These are phyloP conservation scores for Drosophila ficusphila DNA, from an alignment of 1,140 invertebrate genomes.

Conservation along the genomic window DNA sequence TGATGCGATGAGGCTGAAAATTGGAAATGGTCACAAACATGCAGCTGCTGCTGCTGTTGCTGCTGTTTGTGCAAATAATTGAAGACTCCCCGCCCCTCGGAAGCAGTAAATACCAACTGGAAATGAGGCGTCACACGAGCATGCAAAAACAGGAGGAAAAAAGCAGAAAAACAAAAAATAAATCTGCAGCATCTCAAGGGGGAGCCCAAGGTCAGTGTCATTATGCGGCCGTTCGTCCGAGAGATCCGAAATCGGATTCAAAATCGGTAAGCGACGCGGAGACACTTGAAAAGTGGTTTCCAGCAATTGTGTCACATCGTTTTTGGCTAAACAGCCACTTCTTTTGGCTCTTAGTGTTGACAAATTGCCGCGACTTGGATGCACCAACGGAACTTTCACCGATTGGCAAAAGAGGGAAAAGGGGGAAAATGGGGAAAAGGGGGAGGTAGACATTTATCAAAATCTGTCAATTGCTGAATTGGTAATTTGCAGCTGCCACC, in stretches of 20 bases:
- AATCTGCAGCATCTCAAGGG: constrained; percentile 12
- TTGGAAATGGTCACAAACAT: constrained; percentile 23
- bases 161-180: too few relatives aligned
- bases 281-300: constrained; percentile 70
- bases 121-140: constrained; percentile 72
- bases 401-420: too few relatives aligned
- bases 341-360: constrained; percentile 66
- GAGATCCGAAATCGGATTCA: constrained; percentile 1
- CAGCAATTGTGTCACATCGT: constrained; percentile 72
- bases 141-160: too few relatives aligned
- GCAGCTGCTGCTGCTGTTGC: constrained; percentile 52
- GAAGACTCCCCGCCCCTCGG: constrained; percentile 26
- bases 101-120: constrained; percentile 71
- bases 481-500: constrained; percentile 53
- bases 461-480: constrained; percentile 72
- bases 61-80: constrained; percentile 62
- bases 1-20: constrained; percentile 16
- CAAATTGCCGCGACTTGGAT: constrained; percentile 61
- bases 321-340: constrained; percentile 61
- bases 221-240: constrained; percentile 26
- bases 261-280: too few relatives aligned
- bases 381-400: constrained; percentile 59
- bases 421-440: background rate
- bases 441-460: constrained; percentile 64
- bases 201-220: constrained; percentile 67